Percentiles rank a stretch among this genome's conserved stretches.
Conservation (phyloP, 2,888 invertebrate species). For the Ornithoptera priamus region DNA sequence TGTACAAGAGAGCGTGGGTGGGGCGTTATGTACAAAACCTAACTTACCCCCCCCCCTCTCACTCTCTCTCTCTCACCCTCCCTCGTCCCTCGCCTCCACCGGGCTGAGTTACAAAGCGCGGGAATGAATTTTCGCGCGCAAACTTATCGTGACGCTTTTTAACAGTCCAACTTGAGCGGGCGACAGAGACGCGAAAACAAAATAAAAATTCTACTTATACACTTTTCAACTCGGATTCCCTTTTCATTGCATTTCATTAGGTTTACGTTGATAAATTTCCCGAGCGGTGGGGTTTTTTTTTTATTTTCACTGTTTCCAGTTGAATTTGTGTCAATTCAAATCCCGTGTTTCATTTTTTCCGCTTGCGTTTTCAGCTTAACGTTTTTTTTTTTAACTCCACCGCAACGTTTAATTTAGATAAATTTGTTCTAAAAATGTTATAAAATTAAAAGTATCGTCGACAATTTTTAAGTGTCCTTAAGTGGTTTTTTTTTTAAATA, state of each 20-base stretch:
- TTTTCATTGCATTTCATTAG: conserved; percentile 29
- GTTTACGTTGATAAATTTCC: conserved; percentile 27
- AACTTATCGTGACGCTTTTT: conserved; percentile 66
- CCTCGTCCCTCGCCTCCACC: conserved; percentile 44
- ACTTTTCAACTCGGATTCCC: conserved; percentile 30
- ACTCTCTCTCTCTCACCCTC: conserved; percentile 9
- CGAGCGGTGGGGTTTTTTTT: conserved; percentile 5
- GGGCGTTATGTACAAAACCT: conserved; percentile 48
- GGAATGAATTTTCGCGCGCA: conserved; percentile 74
- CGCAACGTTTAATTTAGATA: conserved; percentile 5
- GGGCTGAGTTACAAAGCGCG: conserved; percentile 71
- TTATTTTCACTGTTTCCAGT: conserved; percentile 10
- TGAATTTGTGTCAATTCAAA: conserved; percentile 18
- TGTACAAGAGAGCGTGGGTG: conserved; percentile 35
- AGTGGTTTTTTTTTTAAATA: background rate
- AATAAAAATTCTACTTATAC: conserved; percentile 28
- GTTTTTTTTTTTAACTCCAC: background rate
- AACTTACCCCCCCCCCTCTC: background rate
- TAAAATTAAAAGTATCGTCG: conserved; percentile 6
- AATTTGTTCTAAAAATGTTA: conserved; percentile 13
- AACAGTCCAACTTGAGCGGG: conserved; percentile 48
- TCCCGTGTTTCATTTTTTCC: conserved; percentile 12
- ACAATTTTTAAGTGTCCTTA: conserved; percentile 11
- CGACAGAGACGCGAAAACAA: conserved; percentile 30
- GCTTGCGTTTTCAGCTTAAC: conserved; percentile 9